These are phyloP conservation scores for Platycnemis pennipes DNA, from an alignment of 2,888 invertebrate genomes.

Conservation along the genomic window DNA sequence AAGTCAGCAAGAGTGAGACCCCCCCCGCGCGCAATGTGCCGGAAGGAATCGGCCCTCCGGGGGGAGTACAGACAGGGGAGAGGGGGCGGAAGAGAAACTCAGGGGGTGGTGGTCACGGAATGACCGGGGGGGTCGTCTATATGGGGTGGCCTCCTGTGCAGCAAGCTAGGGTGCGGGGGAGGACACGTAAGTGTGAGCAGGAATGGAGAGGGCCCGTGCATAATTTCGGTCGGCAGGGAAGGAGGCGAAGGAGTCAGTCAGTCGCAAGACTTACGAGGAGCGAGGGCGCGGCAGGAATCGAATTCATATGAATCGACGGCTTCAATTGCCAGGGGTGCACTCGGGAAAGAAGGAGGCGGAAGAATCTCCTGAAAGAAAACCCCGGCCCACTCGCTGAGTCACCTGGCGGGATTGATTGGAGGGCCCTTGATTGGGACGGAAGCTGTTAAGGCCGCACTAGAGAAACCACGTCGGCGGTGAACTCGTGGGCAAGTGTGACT, in stretches of 20 bases:
- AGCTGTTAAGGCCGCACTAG: background rate
- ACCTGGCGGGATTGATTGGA: background rate
- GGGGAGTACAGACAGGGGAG: background rate
- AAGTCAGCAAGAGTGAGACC: conserved; percentile 44
- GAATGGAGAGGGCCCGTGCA: background rate
- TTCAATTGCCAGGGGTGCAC: background rate
- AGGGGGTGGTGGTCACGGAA: background rate
- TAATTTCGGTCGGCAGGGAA: conserved; percentile 46
- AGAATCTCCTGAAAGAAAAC: background rate
- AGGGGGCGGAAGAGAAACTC: background rate
- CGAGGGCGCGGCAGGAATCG: background rate
- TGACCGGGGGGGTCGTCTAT: background rate
- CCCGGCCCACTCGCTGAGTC: background rate
- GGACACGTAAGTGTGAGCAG: background rate
- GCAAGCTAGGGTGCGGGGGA: background rate
- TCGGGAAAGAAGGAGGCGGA: background rate
- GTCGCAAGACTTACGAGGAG: background rate
- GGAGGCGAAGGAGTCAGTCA: background rate
- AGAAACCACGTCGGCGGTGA: background rate
- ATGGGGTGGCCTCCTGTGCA: background rate
- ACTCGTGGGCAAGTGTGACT: background rate
- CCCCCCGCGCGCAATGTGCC: conserved; percentile 61
- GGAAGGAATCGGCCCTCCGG: conserved; percentile 53
- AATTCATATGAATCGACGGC: background rate
- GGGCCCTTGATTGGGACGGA: background rate